Evolutionary conservation across 2,113 vertebrate genomes (phyloP), one percentile per base, ranked within the genome.

Genomic region (Chiloscyllium plagiosum): DNA sequence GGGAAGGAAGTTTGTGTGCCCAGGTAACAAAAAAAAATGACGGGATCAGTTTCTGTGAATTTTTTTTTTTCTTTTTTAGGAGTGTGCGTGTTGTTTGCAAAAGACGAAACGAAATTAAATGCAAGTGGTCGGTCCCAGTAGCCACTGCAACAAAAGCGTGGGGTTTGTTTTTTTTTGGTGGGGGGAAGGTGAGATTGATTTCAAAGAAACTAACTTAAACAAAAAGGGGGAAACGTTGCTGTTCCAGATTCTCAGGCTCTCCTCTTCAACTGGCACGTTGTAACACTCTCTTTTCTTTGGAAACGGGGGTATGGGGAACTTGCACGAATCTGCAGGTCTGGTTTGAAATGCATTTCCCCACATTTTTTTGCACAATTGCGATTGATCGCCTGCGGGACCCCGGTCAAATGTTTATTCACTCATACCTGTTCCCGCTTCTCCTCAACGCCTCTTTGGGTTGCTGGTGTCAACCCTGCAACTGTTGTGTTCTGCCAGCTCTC

Each of bases 321-420:
- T 90, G 52, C 87, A 90, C 52, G 22, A 83, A 83, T 83, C 78
- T 83, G 78, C 78, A 83, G 50, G n/a, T 92, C 89, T n/a, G 89
- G 15, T 65, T 92, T 92, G 89, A 19, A 65, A 92, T 92, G 89
- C 89, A 37, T 37, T 83, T 83, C 29, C 4, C 70, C 70, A 24
- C 22, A 6, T 69, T 72, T 70, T 76, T 76, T 76, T 83, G 70
- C 70, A 6, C 78, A 42, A 83, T 83, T 15, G n/a, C 78, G n/a
- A 19, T 42, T 83, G 76, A 80, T 80, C 20, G n/a, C 13, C n/a
- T 33, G 76, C n/a, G n/a, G 78, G 78, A 72, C 3, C 78, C 78
- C 78, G 19, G 56, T 42, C 78, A 17, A 83, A 83, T 19, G 78
- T 83, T 37, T 42, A 83, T 83, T 42, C 15, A 80, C 4, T 37